Base-by-base conservation (phyloP, 2,797 vertebrate genomes). In the Pelochelys cantorii region DNA sequence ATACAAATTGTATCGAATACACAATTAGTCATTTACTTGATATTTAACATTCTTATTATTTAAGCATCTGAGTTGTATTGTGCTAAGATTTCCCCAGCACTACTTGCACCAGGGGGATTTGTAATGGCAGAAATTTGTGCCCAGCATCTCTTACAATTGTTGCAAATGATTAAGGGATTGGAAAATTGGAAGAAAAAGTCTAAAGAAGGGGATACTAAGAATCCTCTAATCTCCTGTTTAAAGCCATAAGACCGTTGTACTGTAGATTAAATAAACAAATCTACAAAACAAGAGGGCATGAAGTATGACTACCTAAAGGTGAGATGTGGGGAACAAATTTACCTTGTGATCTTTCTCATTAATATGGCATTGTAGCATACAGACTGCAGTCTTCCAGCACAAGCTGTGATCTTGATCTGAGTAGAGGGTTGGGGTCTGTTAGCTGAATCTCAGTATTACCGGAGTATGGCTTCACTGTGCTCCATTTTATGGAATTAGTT, bases 1-100 rank as follows among this genome's bases (percentile, higher is more conserved):
- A 48, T 48, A 48, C 42, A 48, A 48, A 48, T 48, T 48, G 42
- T 48, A 48, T 48, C 7, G 7, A 48, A 48, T 48, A 48, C 42
- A 48, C 42, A 8, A 48, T 48, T 48, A 48, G 42, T 48, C 42
- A 48, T 48, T 48, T 48, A 48, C 42, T 8, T 48, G 4, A 48
- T 48, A 48, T 48, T 48, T 48, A 48, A 48, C 42, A 48, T 48
- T 48, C 42, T 48, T 54, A 15, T 74, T 74, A 74, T 23, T 74
- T 74, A 82, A 56, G 55, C 75, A 1, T 79, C 48, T n/a, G 42
- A 62, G 15, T 31, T 71, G 7, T 0, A 2, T 0, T 2, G 4
- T 82, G 80, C 7, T 86, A 3, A 42, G 10, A 74, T 25, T 74
- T 37, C 34, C 37, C 6, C 5, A 74, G 20, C 71, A 25, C 11